Percentiles rank a stretch among this genome's conserved stretches.
phyloP scores from a whole-genome alignment of 2,113 vertebrate genomes.

The Thermophis baileyi region DNA sequence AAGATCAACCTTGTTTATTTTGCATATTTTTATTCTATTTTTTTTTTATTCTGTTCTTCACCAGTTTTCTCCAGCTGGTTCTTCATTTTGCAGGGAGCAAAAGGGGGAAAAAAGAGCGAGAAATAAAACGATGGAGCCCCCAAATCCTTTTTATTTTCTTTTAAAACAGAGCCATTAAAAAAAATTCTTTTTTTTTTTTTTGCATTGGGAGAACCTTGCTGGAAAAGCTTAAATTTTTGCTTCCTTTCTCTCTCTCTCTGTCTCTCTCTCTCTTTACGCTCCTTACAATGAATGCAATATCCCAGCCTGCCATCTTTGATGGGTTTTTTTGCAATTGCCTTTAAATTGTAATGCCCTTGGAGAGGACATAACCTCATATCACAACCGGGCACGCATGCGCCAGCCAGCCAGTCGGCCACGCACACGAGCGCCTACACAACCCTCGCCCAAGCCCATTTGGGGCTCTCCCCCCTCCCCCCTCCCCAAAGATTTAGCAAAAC shows the following conservation, averaged over 20 bases:
- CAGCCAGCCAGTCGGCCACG: too few relatives aligned
- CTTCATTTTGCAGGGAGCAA: not conserved
- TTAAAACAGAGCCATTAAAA: not conserved
- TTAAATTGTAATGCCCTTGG: constrained; percentile 14
- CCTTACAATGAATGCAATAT: not conserved
- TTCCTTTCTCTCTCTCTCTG: too few relatives aligned
- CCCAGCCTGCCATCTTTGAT: not conserved
- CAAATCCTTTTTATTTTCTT: too few relatives aligned
- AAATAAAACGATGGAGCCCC: not conserved
- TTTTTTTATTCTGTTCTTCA: not conserved
- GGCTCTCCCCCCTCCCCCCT: too few relatives aligned
- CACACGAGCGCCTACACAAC: not conserved
- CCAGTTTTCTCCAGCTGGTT: not conserved
- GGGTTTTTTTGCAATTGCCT: not conserved
- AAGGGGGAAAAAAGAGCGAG: not conserved
- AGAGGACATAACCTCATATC: not conserved
- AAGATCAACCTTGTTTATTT: not conserved
- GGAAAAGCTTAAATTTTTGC: too few relatives aligned
- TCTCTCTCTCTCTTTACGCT: not conserved
- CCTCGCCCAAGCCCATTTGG: not conserved
- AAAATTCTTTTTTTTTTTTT: too few relatives aligned
- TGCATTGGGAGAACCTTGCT: too few relatives aligned
- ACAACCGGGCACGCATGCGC: not conserved
- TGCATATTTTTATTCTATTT: too few relatives aligned
- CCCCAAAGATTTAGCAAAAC: not conserved